These are phyloP conservation scores for Drosophila bocki DNA, from an alignment of 1,140 invertebrate species.

Conservation along the genomic window DNA sequence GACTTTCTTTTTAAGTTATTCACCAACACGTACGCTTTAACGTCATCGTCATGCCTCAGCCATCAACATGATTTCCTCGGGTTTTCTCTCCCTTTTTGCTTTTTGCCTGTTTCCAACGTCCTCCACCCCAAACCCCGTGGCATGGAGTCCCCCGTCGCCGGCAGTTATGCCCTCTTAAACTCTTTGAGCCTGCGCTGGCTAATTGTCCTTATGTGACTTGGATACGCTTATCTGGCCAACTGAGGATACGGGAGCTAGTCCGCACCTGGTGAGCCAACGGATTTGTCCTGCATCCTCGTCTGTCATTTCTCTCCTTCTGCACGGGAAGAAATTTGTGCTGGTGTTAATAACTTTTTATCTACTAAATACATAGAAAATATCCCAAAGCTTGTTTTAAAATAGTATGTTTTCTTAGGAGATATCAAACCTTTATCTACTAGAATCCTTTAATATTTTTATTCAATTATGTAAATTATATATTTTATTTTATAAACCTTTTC, in stretches of 20 bases:
- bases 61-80: conserved; percentile 32
- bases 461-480: neutral
- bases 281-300: conserved; percentile 3
- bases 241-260: conserved; percentile 15
- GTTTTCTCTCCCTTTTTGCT: neutral
- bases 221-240: conserved; percentile 62
- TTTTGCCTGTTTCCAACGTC: neutral
- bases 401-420: neutral
- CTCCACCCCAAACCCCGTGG: neutral
- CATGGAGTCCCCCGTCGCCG: conserved; percentile 1
- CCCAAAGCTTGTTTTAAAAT: neutral
- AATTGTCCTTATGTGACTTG: conserved; percentile 83
- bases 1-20: conserved; percentile 72
- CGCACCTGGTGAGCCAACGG: conserved; percentile 25
- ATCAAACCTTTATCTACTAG: neutral
- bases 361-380: too few species aligned
- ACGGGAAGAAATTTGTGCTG: conserved; percentile 1
- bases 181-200: conserved; percentile 63
- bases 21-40: conserved; percentile 71
- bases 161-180: conserved; percentile 59
- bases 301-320: neutral
- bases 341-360: neutral
- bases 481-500: neutral
- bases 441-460: neutral
- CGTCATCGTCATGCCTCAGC: conserved; percentile 59